phyloP scores from a whole-genome alignment of 2,113 vertebrate species.

The Clinocottus analis region DNA sequence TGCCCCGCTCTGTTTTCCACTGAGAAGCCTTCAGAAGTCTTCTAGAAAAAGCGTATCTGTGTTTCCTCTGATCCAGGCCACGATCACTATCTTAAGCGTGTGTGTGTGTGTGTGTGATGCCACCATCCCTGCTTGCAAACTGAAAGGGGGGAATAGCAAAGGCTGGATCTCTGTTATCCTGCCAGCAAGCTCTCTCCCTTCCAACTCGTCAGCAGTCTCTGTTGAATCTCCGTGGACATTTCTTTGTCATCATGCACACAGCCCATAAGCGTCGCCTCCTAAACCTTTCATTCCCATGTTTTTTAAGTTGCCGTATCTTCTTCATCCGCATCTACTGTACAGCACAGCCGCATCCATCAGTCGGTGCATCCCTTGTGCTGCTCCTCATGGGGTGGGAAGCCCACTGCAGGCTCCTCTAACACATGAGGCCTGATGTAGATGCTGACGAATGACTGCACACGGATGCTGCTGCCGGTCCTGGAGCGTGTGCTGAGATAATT shows the following conservation, averaged over 20 bases:
- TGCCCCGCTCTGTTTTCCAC: slow-evolving; percentile 56
- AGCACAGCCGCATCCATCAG: slow-evolving; percentile 33
- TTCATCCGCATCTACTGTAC: slow-evolving; percentile 20
- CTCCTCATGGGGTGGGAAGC: slow-evolving; percentile 47
- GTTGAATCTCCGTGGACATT: neutral
- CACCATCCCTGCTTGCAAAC: slow-evolving; percentile 32
- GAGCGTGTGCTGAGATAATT: slow-evolving; percentile 7
- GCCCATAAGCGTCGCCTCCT: neutral
- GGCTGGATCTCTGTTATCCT: slow-evolving; percentile 24
- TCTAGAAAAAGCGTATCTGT: slow-evolving; percentile 65
- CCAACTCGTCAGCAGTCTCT: slow-evolving; percentile 8
- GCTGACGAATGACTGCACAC: too few species aligned
- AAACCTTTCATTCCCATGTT: slow-evolving; percentile 26
- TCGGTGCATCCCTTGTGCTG: slow-evolving; percentile 13
- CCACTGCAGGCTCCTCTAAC: slow-evolving; percentile 15
- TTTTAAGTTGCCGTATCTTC: slow-evolving; percentile 6
- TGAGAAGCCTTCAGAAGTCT: slow-evolving; percentile 58
- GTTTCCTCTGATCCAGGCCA: slow-evolving; percentile 55
- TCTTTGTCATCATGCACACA: slow-evolving; percentile 8
- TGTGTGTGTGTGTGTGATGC: slow-evolving; percentile 41
- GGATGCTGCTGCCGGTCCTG: slow-evolving; percentile 38
- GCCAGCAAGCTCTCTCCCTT: slow-evolving; percentile 1
- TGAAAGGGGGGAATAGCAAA: slow-evolving; percentile 50
- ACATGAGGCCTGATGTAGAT: slow-evolving; percentile 37
- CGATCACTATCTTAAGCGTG: slow-evolving; percentile 62